Evolutionary conservation across 2,888 invertebrate species (phyloP).

Genomic region (Rotaria macrura): DNA sequence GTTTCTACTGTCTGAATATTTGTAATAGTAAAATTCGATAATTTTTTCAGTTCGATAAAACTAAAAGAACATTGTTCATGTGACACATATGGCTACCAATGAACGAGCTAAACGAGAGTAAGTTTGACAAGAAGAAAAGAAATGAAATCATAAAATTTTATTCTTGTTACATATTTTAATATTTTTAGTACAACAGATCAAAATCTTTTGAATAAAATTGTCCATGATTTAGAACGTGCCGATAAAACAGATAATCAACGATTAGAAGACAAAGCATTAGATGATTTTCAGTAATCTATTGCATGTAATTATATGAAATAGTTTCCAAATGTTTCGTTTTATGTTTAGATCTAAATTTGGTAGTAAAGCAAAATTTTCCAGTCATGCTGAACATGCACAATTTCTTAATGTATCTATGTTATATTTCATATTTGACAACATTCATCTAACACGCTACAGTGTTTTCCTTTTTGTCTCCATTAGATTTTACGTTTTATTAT

Average conservation of each 20-base stretch:
- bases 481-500: neutral
- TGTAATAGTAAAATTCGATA: neutral
- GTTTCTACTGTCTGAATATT: neutral
- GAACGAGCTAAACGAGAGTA: slow-evolving; percentile 5
- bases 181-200: neutral
- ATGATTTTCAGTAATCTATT: neutral
- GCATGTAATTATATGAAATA: neutral
- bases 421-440: neutral
- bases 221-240: neutral
- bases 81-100: neutral
- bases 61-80: too few relatives aligned
- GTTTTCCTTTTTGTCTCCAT: neutral
- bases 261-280: neutral
- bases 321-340: neutral
- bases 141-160: too few relatives aligned
- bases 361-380: neutral
- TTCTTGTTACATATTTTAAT: too few relatives aligned
- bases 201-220: neutral
- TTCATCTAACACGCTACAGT: neutral
- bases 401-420: neutral
- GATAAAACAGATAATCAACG: neutral
- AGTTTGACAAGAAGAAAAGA: neutral
- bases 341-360: neutral
- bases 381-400: neutral
- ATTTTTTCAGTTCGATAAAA: neutral